Evolutionary conservation across 2,113 vertebrate species (phyloP).

Genomic region (Oryzias javanicus): DNA sequence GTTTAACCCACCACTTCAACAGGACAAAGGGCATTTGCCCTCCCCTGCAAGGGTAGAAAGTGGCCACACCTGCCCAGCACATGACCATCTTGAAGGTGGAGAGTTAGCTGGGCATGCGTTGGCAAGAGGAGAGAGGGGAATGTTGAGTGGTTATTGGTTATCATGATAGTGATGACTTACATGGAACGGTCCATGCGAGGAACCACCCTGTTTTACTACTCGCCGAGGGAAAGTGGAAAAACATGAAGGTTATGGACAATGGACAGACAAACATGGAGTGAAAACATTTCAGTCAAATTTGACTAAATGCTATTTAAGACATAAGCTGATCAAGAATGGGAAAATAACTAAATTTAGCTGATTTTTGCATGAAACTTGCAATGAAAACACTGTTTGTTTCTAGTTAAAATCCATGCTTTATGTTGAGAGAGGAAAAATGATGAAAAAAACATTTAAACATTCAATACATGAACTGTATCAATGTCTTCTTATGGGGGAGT

Average conservation of each 20-base stretch:
- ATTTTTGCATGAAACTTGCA: conserved; percentile 18
- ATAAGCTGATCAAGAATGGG: no score
- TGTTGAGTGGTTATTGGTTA: conserved; percentile 65
- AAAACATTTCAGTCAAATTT: conserved; percentile 18
- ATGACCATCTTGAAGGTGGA: conserved; percentile 72
- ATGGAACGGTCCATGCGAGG: conserved; percentile 96
- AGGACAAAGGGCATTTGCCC: conserved; percentile 41
- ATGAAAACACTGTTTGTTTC: conserved; percentile 1
- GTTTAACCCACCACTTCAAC: conserved; percentile 55
- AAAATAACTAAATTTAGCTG: neutral
- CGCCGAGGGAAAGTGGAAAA: conserved; percentile 81
- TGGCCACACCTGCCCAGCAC: conserved; percentile 60
- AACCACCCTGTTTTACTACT: conserved; percentile 90
- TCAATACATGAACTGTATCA: conserved; percentile 27
- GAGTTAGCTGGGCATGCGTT: conserved; percentile 72
- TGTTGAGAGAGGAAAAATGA: conserved; percentile 51
- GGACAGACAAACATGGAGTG: conserved; percentile 75
- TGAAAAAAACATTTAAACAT: conserved; percentile 47
- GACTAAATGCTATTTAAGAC: neutral
- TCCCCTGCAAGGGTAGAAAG: conserved; percentile 36
- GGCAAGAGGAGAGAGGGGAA: conserved; percentile 46
- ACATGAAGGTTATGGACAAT: conserved; percentile 79
- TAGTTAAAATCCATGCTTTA: conserved; percentile 29
- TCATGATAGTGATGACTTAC: conserved; percentile 83
- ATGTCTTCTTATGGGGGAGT: conserved; percentile 35